Conservation (phyloP, 2,888 invertebrate genomes). For the Schizaphis graminum region DNA sequence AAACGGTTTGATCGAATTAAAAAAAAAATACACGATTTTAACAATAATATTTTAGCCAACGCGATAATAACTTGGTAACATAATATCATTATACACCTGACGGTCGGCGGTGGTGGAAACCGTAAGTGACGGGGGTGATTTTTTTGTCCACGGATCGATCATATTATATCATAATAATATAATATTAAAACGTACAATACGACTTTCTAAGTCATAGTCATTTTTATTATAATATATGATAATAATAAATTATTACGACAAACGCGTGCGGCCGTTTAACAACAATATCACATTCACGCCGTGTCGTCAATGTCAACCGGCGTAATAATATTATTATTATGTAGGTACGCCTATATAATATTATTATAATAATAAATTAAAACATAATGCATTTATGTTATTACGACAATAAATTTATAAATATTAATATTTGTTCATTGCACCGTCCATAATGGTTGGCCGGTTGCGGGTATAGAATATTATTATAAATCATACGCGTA, state of each 20-base stretch:
- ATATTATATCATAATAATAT: neutral
- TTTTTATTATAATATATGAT: neutral
- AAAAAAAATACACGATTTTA: neutral
- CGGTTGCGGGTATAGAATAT: neutral
- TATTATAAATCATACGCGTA: neutral
- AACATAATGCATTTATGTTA: neutral
- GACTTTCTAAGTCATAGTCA: neutral
- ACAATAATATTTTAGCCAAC: neutral
- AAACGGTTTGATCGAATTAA: constrained; percentile 33
- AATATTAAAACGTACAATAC: neutral
- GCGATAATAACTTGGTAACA: neutral
- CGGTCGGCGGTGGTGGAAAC: neutral
- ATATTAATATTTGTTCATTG: neutral
- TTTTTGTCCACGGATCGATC: neutral
- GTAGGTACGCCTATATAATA: neutral
- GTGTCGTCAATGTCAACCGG: neutral
- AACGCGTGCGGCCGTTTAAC: constrained; percentile 14
- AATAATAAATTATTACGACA: neutral
- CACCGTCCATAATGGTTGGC: neutral
- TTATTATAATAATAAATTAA: neutral
- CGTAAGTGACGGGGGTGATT: neutral
- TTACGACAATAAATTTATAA: neutral
- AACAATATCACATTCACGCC: neutral
- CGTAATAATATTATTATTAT: neutral
- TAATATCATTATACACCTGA: neutral